phyloP scores from a whole-genome alignment of 2,113 vertebrate species.

The Cinclus mexicanus region DNA sequence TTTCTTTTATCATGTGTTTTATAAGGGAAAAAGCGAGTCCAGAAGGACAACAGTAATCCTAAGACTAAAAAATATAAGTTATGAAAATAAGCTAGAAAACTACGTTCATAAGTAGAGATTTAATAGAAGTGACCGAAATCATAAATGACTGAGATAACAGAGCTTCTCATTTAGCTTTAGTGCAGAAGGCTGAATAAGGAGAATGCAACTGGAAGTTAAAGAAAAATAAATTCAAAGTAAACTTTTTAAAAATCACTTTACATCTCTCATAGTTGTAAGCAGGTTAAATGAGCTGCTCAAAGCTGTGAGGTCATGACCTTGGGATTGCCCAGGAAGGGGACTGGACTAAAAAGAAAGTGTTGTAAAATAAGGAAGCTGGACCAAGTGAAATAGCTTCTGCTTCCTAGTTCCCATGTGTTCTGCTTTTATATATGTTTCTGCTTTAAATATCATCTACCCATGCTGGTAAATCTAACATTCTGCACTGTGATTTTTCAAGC shows the following conservation, averaged over 20 bases:
- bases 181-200: conserved; percentile 12
- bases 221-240: conserved; percentile 24
- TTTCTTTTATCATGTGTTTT: not conserved
- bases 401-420: not conserved
- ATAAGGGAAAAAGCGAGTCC: no score
- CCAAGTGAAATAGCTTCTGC: not conserved
- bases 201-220: not conserved
- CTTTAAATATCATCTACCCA: not conserved
- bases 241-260: not conserved
- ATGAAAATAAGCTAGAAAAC: conserved; percentile 11
- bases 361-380: not conserved
- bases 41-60: not conserved
- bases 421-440: not conserved
- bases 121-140: conserved; percentile 7
- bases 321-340: not conserved
- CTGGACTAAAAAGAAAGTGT: not conserved
- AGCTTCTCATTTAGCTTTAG: not conserved
- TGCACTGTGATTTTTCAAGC: not conserved
- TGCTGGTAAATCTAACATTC: not conserved
- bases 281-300: conserved; percentile 13
- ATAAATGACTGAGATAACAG: conserved; percentile 29
- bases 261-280: not conserved
- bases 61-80: not conserved
- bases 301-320: not conserved
- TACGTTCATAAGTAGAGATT: not conserved